phyloP scores from a whole-genome alignment of 2,797 vertebrate genomes.

The Urosaurus nigricauda region DNA sequence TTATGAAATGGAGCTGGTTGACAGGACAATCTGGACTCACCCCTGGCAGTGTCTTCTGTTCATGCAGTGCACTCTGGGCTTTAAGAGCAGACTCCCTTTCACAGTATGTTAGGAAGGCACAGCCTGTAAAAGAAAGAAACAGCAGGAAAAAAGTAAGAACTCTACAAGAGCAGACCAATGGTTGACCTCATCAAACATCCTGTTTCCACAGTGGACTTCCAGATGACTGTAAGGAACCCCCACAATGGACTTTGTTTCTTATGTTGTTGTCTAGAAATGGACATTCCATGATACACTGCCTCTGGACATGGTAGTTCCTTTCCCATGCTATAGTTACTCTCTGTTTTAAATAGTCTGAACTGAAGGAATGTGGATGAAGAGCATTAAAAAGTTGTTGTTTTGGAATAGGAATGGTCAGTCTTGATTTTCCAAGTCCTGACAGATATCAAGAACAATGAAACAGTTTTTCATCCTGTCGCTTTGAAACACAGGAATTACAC shows the following conservation, averaged over 20 bases:
- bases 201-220: too few relatives aligned
- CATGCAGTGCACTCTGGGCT: slow-evolving; percentile 86
- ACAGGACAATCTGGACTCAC: slow-evolving; percentile 74
- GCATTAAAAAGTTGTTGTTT: too few relatives aligned
- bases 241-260: too few relatives aligned
- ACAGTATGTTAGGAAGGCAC: slow-evolving; percentile 88
- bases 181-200: background rate
- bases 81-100: slow-evolving; percentile 87
- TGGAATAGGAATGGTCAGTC: too few relatives aligned
- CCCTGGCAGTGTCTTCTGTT: slow-evolving; percentile 88
- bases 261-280: background rate
- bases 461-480: too few relatives aligned
- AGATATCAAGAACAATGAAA: too few relatives aligned
- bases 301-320: background rate
- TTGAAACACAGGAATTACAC: too few relatives aligned
- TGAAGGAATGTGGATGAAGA: too few relatives aligned
- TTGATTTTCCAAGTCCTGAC: too few relatives aligned
- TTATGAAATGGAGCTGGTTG: background rate
- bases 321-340: background rate
- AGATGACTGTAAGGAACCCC: background rate
- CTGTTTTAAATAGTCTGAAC: too few relatives aligned
- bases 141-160: slow-evolving; percentile 17
- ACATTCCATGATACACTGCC: too few relatives aligned
- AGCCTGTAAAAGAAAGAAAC: slow-evolving; percentile 78
- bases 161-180: background rate